Conservation (phyloP, 1,140 invertebrate species). For the Pachypsylla venusta region DNA sequence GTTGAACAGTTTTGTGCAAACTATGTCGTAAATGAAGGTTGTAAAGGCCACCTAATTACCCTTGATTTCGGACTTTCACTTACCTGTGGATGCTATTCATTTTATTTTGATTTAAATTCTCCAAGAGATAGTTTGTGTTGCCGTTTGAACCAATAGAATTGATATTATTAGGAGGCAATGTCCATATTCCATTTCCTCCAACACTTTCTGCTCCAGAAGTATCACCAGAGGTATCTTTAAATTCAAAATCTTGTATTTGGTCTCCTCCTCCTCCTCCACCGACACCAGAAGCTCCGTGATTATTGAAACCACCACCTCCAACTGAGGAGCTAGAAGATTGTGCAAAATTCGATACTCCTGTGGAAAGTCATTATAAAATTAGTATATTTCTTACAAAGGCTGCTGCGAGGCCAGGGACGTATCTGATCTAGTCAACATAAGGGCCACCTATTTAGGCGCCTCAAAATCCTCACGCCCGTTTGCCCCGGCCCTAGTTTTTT, state of each 20-base stretch:
- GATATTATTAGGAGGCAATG: constrained; percentile 20
- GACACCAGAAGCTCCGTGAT: constrained; percentile 27
- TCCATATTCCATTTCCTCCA: constrained; percentile 20
- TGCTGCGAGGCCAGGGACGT: too few species aligned
- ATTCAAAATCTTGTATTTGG: constrained; percentile 46
- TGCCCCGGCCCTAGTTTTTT: too few species aligned
- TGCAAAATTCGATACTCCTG: constrained; percentile 24
- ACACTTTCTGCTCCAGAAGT: constrained; percentile 22
- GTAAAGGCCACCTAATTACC: not conserved
- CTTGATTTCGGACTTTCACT: not conserved
- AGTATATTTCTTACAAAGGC: too few species aligned
- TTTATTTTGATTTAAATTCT: not conserved
- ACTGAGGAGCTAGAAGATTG: constrained; percentile 30
- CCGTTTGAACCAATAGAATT: not conserved
- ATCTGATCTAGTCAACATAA: too few species aligned
- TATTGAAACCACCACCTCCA: not conserved
- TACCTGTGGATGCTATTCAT: not conserved
- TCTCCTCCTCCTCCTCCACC: constrained; percentile 27
- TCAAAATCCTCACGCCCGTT: too few species aligned
- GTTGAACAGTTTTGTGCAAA: too few species aligned
- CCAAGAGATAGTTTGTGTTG: not conserved
- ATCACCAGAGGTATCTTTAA: constrained; percentile 33
- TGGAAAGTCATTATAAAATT: too few species aligned
- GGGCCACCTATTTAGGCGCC: too few species aligned
- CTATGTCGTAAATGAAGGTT: too few species aligned